phyloP scores from a whole-genome alignment of 2,113 vertebrate species.

The Limanda limanda region DNA sequence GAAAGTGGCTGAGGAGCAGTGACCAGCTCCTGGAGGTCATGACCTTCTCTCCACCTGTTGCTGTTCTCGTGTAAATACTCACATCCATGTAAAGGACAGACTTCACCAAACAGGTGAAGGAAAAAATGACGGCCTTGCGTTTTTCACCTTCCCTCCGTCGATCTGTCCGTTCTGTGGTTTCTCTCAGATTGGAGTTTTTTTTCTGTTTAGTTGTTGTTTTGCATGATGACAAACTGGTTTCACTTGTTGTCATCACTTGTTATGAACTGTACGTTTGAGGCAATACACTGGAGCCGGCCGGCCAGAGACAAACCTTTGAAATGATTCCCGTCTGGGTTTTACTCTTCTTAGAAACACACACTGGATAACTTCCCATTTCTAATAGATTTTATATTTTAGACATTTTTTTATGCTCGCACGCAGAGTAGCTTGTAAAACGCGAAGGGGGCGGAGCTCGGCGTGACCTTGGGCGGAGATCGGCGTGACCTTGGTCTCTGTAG shows the following conservation, averaged over 20 bases:
- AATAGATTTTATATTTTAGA: constrained; percentile 13
- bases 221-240: constrained; percentile 40
- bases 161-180: constrained; percentile 1
- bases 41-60: constrained; percentile 12
- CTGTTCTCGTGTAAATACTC: constrained; percentile 69
- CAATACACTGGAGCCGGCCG: constrained; percentile 37
- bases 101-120: constrained; percentile 20
- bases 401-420: constrained; percentile 17
- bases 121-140: constrained; percentile 18
- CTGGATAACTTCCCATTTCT: constrained; percentile 28
- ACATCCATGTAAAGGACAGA: constrained; percentile 45
- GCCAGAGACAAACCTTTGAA: neutral
- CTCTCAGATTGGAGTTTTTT: neutral
- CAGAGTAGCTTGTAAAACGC: constrained; percentile 7
- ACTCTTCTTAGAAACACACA: constrained; percentile 6
- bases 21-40: neutral
- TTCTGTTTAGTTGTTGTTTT: constrained; percentile 52
- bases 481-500: neutral
- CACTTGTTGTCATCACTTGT: constrained; percentile 32
- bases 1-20: constrained; percentile 15
- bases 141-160: constrained; percentile 10
- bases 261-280: constrained; percentile 46
- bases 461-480: neutral
- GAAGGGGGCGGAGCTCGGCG: constrained; percentile 9
- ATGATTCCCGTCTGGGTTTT: constrained; percentile 8